Percentiles rank a stretch among this genome's conserved stretches.
Evolutionary conservation across 2,113 vertebrate species (phyloP).

Genomic region (Calyptomena viridis): DNA sequence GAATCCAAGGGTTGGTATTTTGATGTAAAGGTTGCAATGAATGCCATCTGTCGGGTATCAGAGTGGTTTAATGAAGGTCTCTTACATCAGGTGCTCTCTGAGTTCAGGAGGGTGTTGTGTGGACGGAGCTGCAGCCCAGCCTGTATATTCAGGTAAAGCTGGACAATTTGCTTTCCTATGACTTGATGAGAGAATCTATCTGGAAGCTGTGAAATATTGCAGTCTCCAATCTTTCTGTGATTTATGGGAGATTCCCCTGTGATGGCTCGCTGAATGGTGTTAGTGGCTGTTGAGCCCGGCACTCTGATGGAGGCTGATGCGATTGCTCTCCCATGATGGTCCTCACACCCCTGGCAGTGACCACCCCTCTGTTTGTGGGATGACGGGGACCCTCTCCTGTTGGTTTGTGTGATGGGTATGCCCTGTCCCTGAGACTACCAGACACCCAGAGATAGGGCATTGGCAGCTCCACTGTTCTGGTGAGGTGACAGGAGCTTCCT

Average conservation of each 20-base stretch:
- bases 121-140: neutral
- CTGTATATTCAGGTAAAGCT: neutral
- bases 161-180: neutral
- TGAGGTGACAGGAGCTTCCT: neutral
- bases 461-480: neutral
- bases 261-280: neutral
- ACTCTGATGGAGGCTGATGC: too few species aligned
- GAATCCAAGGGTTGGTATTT: conserved; percentile 25
- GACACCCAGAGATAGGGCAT: rapidly evolving
- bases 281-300: neutral
- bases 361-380: neutral
- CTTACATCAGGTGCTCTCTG: neutral
- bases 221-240: neutral
- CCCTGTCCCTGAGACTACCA: neutral
- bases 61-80: neutral
- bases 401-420: neutral
- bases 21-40: conserved; percentile 55
- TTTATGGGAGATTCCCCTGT: neutral
- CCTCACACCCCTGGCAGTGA: neutral
- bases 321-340: neutral
- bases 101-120: neutral
- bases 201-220: neutral
- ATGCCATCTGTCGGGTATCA: conserved; percentile 7
- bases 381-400: neutral
- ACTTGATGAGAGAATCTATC: neutral